Conservation (phyloP, 2,888 invertebrate genomes). For the Hetaerina titia region DNA sequence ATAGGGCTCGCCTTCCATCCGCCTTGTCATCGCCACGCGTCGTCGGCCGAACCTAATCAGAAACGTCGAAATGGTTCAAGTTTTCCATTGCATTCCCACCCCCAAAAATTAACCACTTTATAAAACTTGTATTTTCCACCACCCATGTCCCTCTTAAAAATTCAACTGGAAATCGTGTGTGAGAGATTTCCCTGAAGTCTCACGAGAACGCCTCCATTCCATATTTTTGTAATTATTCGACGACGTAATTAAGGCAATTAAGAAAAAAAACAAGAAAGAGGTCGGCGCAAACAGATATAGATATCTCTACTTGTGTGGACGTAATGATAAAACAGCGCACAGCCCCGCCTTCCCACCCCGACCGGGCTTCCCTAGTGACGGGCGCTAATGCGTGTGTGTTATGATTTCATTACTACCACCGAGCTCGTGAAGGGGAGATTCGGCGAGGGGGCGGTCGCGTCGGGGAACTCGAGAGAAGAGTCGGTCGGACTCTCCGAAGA, state of each 20-base stretch:
- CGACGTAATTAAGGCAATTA: not conserved
- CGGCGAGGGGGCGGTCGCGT: not conserved
- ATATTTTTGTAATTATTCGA: not conserved
- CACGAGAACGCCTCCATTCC: not conserved
- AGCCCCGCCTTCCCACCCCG: not conserved
- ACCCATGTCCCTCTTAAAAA: too few relatives aligned
- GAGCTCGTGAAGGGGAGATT: not conserved
- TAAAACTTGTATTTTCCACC: too few relatives aligned
- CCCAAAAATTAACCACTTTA: too few relatives aligned
- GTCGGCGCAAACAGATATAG: not conserved
- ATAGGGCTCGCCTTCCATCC: not conserved
- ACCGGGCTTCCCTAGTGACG: not conserved
- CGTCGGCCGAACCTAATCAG: too few relatives aligned
- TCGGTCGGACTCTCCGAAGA: not conserved
- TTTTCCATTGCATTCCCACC: too few relatives aligned
- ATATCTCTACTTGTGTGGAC: not conserved
- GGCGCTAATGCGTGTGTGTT: not conserved
- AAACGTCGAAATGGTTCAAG: too few relatives aligned
- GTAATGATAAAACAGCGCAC: not conserved
- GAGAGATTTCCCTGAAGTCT: not conserved
- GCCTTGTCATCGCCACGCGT: too few relatives aligned
- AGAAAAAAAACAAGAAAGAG: not conserved
- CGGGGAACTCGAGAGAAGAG: not conserved
- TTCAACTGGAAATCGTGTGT: not conserved
- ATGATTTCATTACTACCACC: not conserved